phyloP scores from a whole-genome alignment of 2,888 invertebrate species.

The Apodemia mormo region DNA sequence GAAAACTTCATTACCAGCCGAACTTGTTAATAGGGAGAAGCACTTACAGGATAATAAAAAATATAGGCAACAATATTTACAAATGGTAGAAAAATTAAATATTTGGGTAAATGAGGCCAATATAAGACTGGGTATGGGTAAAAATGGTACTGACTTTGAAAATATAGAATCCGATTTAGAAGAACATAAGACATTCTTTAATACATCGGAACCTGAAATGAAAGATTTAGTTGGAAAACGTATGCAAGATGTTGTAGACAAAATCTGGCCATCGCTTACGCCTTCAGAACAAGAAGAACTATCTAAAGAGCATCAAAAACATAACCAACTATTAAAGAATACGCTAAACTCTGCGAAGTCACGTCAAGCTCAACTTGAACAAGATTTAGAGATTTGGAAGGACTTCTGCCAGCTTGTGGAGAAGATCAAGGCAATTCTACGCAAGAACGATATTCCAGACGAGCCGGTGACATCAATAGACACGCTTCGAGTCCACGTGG shows the following conservation, averaged over 20 bases:
- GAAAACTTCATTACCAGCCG: constrained; percentile 88
- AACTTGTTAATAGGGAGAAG: constrained; percentile 89
- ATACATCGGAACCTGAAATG: constrained; percentile 87
- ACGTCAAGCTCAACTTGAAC: constrained; percentile 89
- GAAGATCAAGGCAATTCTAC: constrained; percentile 88
- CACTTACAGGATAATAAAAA: constrained; percentile 90
- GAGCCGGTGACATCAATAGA: constrained; percentile 90
- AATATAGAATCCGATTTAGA: constrained; percentile 91
- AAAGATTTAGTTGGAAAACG: constrained; percentile 90
- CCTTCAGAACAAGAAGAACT: constrained; percentile 91
- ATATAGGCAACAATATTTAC: constrained; percentile 88
- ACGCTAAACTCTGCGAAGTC: constrained; percentile 92
- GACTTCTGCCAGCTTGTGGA: constrained; percentile 90
- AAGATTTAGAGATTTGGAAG: constrained; percentile 92
- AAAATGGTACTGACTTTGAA: constrained; percentile 94
- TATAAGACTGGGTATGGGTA: constrained; percentile 87
- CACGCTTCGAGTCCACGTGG: constrained; percentile 90
- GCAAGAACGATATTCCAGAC: constrained; percentile 88
- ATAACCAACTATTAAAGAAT: constrained; percentile 90
- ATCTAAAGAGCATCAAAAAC: constrained; percentile 89
- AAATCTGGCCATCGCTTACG: constrained; percentile 92
- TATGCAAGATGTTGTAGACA: constrained; percentile 92
- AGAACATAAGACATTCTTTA: constrained; percentile 93
- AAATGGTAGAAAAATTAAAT: constrained; percentile 88
- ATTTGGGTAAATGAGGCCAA: constrained; percentile 93